Evolutionary conservation across 1,140 invertebrate genomes (phyloP), one percentile per base, ranked within the genome.

Genomic region (Platyscapa corneri): DNA sequence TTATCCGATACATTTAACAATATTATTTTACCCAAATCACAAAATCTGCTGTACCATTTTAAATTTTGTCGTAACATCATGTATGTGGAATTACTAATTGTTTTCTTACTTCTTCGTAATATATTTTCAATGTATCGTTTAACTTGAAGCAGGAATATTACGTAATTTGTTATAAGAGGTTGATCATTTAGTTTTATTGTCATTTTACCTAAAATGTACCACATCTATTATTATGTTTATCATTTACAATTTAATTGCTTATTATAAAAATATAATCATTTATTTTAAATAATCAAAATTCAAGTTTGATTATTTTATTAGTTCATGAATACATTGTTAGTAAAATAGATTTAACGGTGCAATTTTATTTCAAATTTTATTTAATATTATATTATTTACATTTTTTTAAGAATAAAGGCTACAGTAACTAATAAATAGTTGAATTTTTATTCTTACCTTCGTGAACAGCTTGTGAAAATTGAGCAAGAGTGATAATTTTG

Each of bases 1-100:
- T 87, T 92, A 23, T 88, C 67, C 0, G 88, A 34, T 80, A 89
- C 90, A 23, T 88, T 84, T 32, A 88, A 72, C 1, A 92, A 82
- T 2, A 83, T 72, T 2, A 84, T 65, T 12, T 89, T 46, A 16
- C 92, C 92, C 42, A 92, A 82, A 60, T 84, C 67, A 42, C 88
- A 89, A 79, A 95, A 95, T 90, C 94, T 92, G 23, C 88, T 89
- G 27, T 93, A 89, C 93, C 93, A 94, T 74, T 92, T 93, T 14
- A 95, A 88, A n/a, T 82, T 87, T 7, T 53, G 87, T 70, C 91
- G 88, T 2, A 91, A 37, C 18, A 78, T 39, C 0, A 89, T 37
- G 56, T 90, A 92, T 0, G 86, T 77, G 56, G 87, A 46, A 20
- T 76, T 60, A 30, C 88, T 85, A 20, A 91, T 32, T 3, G 14